Evolutionary conservation across 2,797 vertebrate species (phyloP).

Genomic region (Heliangelus exortis): DNA sequence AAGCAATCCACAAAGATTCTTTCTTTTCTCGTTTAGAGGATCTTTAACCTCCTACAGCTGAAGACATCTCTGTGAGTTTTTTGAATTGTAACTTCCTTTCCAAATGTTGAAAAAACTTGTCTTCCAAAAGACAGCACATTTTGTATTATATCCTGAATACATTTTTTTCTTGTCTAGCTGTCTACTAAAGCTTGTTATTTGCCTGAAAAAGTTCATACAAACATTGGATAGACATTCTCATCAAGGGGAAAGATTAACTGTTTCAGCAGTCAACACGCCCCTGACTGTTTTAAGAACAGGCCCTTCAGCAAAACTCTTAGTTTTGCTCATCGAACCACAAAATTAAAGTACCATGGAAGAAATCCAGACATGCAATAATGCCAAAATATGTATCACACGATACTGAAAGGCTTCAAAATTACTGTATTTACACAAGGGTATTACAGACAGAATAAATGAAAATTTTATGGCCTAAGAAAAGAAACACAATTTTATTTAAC

Average conservation of each 20-base stretch:
- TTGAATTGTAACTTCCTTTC: background rate
- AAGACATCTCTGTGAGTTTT: background rate
- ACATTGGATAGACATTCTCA: slow-evolving; percentile 1
- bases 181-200: background rate
- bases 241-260: slow-evolving; percentile 67
- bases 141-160: background rate
- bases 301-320: slow-evolving; percentile 71
- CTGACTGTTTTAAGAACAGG: slow-evolving; percentile 76
- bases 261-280: slow-evolving; percentile 62
- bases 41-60: background rate
- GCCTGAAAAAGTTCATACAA: background rate
- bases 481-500: slow-evolving; percentile 81
- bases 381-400: slow-evolving; percentile 72
- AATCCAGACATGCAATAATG: slow-evolving; percentile 74
- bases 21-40: background rate
- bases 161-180: background rate
- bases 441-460: slow-evolving; percentile 78
- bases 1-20: background rate
- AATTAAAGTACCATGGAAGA: slow-evolving; percentile 80
- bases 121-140: background rate
- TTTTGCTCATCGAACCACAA: slow-evolving; percentile 81
- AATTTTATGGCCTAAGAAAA: slow-evolving; percentile 80
- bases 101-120: background rate
- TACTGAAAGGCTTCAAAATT: slow-evolving; percentile 73
- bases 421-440: slow-evolving; percentile 77